Evolutionary conservation across 2,888 invertebrate species (phyloP).

Genomic region (Himalopsyche anomala): DNA sequence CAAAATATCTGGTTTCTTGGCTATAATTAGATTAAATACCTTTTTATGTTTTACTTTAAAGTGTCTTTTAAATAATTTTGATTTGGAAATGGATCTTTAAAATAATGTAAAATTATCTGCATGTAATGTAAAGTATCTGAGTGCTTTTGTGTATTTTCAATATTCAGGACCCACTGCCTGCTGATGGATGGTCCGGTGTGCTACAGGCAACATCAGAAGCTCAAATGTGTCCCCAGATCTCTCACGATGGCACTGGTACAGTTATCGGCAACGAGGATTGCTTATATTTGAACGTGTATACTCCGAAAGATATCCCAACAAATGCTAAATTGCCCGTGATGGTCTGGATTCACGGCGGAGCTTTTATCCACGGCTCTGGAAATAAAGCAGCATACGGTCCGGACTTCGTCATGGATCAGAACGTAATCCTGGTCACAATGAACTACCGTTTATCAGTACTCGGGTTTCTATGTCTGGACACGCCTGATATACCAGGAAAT

Average conservation of each 20-base stretch:
- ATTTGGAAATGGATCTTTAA: too few relatives aligned
- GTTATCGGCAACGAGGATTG: constrained; percentile 54
- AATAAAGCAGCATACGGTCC: constrained; percentile 65
- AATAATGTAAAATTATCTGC: too few relatives aligned
- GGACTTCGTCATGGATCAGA: constrained; percentile 67
- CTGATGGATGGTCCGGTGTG: constrained; percentile 50
- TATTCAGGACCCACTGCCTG: constrained; percentile 55
- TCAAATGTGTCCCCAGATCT: constrained; percentile 48
- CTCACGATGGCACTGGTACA: neutral
- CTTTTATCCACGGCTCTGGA: constrained; percentile 66
- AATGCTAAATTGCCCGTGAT: constrained; percentile 66
- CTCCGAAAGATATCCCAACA: constrained; percentile 14
- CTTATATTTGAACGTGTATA: constrained; percentile 51
- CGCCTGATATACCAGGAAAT: constrained; percentile 55
- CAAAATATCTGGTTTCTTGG: too few relatives aligned
- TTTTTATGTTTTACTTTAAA: too few relatives aligned
- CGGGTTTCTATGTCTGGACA: constrained; percentile 62
- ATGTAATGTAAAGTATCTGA: too few relatives aligned
- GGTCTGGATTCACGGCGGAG: constrained; percentile 68
- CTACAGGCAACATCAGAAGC: constrained; percentile 51
- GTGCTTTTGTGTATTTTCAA: neutral
- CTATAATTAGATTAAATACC: too few relatives aligned
- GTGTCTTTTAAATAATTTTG: too few relatives aligned
- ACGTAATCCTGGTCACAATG: constrained; percentile 67
- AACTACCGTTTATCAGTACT: constrained; percentile 67